phyloP scores from a whole-genome alignment of 30 jellyfish, hydroid and myxozoan species.

The Mastigias papua region DNA sequence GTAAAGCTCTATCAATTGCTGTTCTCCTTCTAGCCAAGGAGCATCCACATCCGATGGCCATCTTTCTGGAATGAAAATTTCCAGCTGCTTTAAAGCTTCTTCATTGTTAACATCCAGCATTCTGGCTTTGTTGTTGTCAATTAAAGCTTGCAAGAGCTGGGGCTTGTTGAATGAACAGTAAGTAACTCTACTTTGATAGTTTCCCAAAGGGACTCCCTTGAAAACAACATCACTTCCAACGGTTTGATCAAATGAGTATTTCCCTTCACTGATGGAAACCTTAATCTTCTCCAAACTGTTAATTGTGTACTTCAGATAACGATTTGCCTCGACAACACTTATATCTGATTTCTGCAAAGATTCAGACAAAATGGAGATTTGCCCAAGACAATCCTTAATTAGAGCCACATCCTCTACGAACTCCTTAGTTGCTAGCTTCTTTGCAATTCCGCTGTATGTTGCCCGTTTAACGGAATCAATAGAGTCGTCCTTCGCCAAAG shows the following conservation, averaged over 20 bases:
- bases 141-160: no score
- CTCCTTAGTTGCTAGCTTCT: constrained; percentile 25
- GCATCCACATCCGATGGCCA: constrained; percentile 48
- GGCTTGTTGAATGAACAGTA: no score
- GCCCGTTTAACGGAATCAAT: neutral
- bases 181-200: constrained; percentile 27
- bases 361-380: no score
- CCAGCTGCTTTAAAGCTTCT: constrained; percentile 3
- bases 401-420: constrained; percentile 64
- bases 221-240: constrained; percentile 38
- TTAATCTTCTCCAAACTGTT: no score
- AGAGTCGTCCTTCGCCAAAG: neutral
- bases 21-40: constrained; percentile 58
- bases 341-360: no score
- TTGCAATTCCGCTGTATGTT: constrained; percentile 36
- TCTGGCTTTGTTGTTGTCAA: no score
- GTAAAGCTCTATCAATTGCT: constrained; percentile 5
- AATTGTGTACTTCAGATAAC: constrained; percentile 46
- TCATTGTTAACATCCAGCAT: constrained; percentile 34
- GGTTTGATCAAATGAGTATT: constrained; percentile 21
- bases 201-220: constrained; percentile 10
- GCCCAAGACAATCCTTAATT: no score
- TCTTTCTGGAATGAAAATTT: constrained; percentile 34
- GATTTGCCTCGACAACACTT: constrained; percentile 48
- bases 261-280: no score